Conservation (phyloP, 2,888 invertebrate species). For the Nowickia ferox region DNA sequence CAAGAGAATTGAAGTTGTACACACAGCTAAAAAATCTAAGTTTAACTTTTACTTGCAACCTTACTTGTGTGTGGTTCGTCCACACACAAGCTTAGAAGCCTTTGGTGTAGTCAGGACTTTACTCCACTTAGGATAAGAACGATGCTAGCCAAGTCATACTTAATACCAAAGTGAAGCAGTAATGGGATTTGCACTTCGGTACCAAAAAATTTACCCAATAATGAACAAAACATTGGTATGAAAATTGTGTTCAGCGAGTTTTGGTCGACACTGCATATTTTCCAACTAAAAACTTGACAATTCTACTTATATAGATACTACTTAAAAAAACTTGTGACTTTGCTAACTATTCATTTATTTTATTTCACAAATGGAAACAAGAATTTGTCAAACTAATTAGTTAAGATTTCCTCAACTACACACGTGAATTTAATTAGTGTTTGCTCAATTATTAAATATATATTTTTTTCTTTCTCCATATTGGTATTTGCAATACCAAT, state of each 20-base stretch:
- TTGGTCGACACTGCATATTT: too few relatives aligned
- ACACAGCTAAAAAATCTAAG: too few relatives aligned
- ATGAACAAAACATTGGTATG: too few relatives aligned
- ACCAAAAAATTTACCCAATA: too few relatives aligned
- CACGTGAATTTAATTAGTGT: slow-evolving; percentile 14
- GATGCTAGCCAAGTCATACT: neutral
- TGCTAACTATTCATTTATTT: too few relatives aligned
- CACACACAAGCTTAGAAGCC: neutral
- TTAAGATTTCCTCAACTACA: slow-evolving; percentile 9
- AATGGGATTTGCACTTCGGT: too few relatives aligned
- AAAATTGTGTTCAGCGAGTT: too few relatives aligned
- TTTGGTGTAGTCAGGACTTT: neutral
- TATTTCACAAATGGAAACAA: neutral
- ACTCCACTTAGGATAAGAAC: neutral
- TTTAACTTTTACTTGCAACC: too few relatives aligned
- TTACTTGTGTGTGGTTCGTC: neutral
- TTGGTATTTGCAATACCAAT: neutral
- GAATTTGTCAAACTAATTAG: slow-evolving; percentile 39
- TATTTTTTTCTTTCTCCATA: neutral
- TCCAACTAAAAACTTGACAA: too few relatives aligned
- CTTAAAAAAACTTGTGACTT: too few relatives aligned
- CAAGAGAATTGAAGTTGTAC: too few relatives aligned
- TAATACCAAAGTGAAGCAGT: neutral
- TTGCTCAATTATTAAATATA: slow-evolving; percentile 1
- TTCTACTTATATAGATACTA: too few relatives aligned